A percentile compares a stretch with the other conserved stretches of the same genome.
Evolutionary conservation across 2,888 invertebrate genomes (phyloP).

Genomic region (Trachelus stipa): DNA sequence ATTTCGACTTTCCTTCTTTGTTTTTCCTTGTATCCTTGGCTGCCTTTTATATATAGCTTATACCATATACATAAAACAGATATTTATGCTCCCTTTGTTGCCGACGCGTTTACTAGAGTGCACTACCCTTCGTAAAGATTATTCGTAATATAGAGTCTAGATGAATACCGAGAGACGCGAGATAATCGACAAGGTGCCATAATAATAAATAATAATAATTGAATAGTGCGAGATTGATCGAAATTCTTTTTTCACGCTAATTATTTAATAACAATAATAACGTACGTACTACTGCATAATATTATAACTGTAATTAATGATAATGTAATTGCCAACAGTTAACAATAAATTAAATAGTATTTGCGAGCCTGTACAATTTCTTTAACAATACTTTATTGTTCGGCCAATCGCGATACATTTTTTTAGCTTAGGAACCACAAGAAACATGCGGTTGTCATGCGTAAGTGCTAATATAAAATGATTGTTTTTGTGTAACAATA

Average conservation of each 20-base stretch:
- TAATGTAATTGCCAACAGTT: constrained; percentile 56
- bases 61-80: background rate
- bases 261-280: constrained; percentile 37
- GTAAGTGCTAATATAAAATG: background rate
- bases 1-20: background rate
- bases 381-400: constrained; percentile 8
- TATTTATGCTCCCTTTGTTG: background rate
- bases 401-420: background rate
- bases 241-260: constrained; percentile 40
- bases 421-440: background rate
- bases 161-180: constrained; percentile 6
- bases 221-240: background rate
- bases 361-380: constrained; percentile 1
- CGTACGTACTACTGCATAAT: constrained; percentile 32
- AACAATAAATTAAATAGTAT: constrained; percentile 46
- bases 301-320: constrained; percentile 50
- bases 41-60: background rate
- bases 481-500: constrained; percentile 28
- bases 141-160: constrained; percentile 10
- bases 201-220: constrained; percentile 8
- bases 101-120: background rate
- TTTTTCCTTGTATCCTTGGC: background rate
- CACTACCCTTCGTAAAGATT: constrained; percentile 24
- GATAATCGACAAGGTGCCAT: constrained; percentile 11
- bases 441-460: background rate